Evolutionary conservation across 1,140 invertebrate genomes (phyloP), one percentile per base, ranked within the genome.

Genomic region (Drosophila mojavensis): DNA sequence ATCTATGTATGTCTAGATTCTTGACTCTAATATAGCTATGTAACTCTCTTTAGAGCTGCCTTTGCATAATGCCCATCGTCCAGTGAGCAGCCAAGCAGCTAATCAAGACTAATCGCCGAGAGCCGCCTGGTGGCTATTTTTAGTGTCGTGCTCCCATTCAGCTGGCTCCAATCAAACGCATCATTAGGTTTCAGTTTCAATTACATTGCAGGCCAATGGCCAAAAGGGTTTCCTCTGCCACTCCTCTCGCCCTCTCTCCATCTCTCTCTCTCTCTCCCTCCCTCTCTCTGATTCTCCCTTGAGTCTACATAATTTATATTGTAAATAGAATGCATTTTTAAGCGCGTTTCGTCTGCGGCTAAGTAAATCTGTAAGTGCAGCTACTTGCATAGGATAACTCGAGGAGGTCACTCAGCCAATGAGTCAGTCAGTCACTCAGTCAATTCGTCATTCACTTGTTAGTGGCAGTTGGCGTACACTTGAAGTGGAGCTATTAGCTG

Each of bases 51-150:
- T 13, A 15, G 13, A 11, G 10, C 10, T 15, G 10, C 36, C 26
- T 30, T 53, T 50, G 43, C 17, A 26, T 62, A 54, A 55, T 55
- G 53, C 33, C 20, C 28, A 70, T 64, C 53, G 61, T 24, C 20
- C 20, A 45, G 56, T 17, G 59, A 51, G 54, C 47, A 71, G 68
- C 68, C 45, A 59, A 59, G 69, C 62, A 53, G 56, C 63, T 66
- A 72, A 72, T 72, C 66, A 59, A 66, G 54, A 73, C 63, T 73
- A 73, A 73, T 73, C 70, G 70, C 69, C 58, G 26, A 36, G 30
- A 45, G 69, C 62, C 56, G 30, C 54, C 59, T 15, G 66, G 26
- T 20, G 43, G n/a, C 53, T 58, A 66, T 72, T 72, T 72, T 66
- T 66, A 67, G 63, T 66, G 6, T 3, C 3, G 20, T 30, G 36